phyloP scores from a whole-genome alignment of 1,140 invertebrate genomes.

The Drosophila navojoa region DNA sequence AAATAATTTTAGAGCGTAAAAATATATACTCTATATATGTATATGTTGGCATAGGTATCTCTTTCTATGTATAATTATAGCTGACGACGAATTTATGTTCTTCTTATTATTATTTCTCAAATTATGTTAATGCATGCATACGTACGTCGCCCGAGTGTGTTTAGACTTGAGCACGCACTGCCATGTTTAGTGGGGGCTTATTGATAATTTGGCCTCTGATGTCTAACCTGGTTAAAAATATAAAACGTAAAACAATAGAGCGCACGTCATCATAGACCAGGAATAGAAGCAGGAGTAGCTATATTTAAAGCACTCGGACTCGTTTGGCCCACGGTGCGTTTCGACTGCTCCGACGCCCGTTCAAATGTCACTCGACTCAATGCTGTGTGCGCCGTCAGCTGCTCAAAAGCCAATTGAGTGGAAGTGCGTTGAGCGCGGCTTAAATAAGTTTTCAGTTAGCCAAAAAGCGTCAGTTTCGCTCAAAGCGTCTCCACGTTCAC shows the following conservation, averaged over 20 bases:
- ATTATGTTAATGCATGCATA: constrained; percentile 2
- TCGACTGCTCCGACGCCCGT: constrained; percentile 6
- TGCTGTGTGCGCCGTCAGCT: not conserved
- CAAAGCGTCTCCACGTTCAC: constrained; percentile 76
- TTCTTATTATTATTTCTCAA: not conserved
- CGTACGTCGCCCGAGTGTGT: not conserved
- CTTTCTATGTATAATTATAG: not conserved
- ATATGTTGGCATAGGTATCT: not conserved
- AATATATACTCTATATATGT: not conserved
- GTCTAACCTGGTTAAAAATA: not conserved
- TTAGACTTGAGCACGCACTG: not conserved
- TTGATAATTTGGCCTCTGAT: constrained; percentile 10
- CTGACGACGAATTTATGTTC: not conserved
- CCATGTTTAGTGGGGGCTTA: not conserved
- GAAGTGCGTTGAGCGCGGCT: constrained; percentile 61
- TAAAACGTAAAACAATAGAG: not conserved
- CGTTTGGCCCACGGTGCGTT: constrained; percentile 6
- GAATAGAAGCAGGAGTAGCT: constrained; percentile 25
- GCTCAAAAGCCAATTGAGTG: constrained; percentile 55
- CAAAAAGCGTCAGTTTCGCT: constrained; percentile 75
- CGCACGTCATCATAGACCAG: constrained; percentile 13
- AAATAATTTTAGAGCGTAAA: not conserved
- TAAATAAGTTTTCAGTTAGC: constrained; percentile 80
- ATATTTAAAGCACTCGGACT: constrained; percentile 6
- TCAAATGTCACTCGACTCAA: constrained; percentile 2